Evolutionary conservation across 2,797 vertebrate genomes (phyloP), one percentile per base, ranked within the genome.

Genomic region (Hippoglossus hippoglossus): DNA sequence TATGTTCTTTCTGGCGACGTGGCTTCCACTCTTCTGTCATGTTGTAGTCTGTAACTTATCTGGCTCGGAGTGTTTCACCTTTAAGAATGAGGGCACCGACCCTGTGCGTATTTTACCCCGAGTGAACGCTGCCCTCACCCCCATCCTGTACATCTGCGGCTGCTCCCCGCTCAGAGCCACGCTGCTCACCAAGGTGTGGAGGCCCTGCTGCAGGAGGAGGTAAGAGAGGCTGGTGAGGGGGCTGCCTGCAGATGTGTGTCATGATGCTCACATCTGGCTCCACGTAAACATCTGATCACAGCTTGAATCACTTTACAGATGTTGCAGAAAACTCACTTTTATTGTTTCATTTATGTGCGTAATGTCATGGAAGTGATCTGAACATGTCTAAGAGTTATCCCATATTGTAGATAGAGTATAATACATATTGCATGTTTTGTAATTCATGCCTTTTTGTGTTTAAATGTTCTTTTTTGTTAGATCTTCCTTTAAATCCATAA

Each of bases 61-160:
- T 0, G 82, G 83, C 1, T 70, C 26, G 0, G 49, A 36, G 4
- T 95, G 94, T 75, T 92, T 92, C 28, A 28, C 36, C 0, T 92
- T 92, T 54, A 89, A 44, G 63, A 95, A 95, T 16, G 93, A 95
- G 34, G 94, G 93, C 57, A 91, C 93, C 0, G 93, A 95, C 83
- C 93, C 93, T 0, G 39, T 95, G 2, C 91, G 92, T 53, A 78
- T 93, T 59, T 44, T 95, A 57, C 94, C 95, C 31, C 81, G 94
- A 19, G 12, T 96, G 0, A 95, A 95, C 51, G 90, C 94, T 0
- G 87, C 80, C 4, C 53, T 95, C 47, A 96, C 94, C 1, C 95
- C 94, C 1, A 3, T 94, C 1, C 73, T 96, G 61, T 95, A 96
- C 83, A 82, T 95, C 54, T 71, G 85, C 60, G 93, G 95, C 10